A percentile compares a stretch with the other conserved stretches of the same genome.
phyloP scores from a whole-genome alignment of 2,797 vertebrate species.

The Anas georgica region DNA sequence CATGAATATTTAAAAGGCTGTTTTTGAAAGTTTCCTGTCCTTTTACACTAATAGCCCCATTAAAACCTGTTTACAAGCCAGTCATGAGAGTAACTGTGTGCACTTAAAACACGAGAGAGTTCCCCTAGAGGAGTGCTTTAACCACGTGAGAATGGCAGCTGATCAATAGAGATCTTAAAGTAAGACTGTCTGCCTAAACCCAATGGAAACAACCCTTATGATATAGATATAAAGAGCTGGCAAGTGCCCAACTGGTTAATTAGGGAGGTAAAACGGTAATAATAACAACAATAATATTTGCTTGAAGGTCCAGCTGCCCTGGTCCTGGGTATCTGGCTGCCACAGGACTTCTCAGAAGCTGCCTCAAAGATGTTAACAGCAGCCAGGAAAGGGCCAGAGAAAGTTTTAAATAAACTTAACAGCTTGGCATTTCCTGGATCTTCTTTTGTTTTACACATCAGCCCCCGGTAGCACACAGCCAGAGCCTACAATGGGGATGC shows the following conservation, averaged over 20 bases:
- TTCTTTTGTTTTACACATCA: neutral
- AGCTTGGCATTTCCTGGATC: neutral
- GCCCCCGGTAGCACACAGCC: neutral
- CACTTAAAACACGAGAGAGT: slow-evolving; percentile 84
- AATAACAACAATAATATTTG: slow-evolving; percentile 21
- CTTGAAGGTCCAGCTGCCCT: slow-evolving; percentile 40
- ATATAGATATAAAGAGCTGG: slow-evolving; percentile 75
- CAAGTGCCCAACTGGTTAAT: slow-evolving; percentile 82
- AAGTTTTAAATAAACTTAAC: slow-evolving; percentile 44
- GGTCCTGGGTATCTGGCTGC: slow-evolving; percentile 49
- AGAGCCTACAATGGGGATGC: neutral
- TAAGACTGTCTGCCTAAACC: slow-evolving; percentile 83
- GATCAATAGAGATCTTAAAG: slow-evolving; percentile 85
- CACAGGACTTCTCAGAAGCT: slow-evolving; percentile 48
- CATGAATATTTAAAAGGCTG: slow-evolving; percentile 97
- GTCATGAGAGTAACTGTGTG: slow-evolving; percentile 85
- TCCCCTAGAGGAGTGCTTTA: slow-evolving; percentile 78
- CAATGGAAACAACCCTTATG: slow-evolving; percentile 73
- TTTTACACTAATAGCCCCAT: slow-evolving; percentile 94
- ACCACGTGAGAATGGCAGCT: slow-evolving; percentile 75
- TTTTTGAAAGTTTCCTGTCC: slow-evolving; percentile 95
- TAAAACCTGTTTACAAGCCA: slow-evolving; percentile 92
- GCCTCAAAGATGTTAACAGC: slow-evolving; percentile 4
- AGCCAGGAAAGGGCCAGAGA: slow-evolving; percentile 1
- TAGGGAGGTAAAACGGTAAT: slow-evolving; percentile 70